Percentiles rank a stretch among this genome's conserved stretches.
Conservation (phyloP, 2,797 vertebrate genomes). For the Amblyopsis hoosieri region DNA sequence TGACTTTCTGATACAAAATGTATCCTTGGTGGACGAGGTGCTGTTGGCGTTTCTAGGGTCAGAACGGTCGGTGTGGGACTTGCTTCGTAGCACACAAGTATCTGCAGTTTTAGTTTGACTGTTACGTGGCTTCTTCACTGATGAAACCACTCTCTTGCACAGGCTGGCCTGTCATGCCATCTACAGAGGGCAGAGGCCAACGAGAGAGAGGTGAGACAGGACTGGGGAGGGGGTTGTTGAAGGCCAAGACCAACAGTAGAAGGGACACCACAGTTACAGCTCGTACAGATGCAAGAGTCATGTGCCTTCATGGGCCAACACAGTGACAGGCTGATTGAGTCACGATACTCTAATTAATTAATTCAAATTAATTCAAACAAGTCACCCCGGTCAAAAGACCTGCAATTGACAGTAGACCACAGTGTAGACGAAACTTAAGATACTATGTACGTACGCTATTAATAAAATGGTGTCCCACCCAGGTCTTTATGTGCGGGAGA, state of each 20-base stretch:
- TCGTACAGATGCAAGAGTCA: constrained; percentile 16
- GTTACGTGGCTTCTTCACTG: constrained; percentile 24
- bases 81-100: constrained; percentile 42
- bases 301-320: neutral
- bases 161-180: constrained; percentile 27
- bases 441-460: too few relatives aligned
- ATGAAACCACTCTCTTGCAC: constrained; percentile 26
- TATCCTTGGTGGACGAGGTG: too few relatives aligned
- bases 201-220: constrained; percentile 8
- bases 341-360: too few relatives aligned
- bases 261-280: constrained; percentile 36
- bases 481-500: too few relatives aligned
- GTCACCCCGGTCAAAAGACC: too few relatives aligned
- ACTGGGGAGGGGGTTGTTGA: constrained; percentile 24
- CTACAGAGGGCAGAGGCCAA: constrained; percentile 4
- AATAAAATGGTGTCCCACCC: too few relatives aligned
- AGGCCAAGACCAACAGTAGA: constrained; percentile 39
- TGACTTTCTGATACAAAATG: too few relatives aligned
- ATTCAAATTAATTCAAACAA: too few relatives aligned
- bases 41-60: neutral
- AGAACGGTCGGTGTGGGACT: neutral
- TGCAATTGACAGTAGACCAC: too few relatives aligned
- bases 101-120: constrained; percentile 39
- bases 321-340: too few relatives aligned
- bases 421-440: too few relatives aligned